Conservation (phyloP, 1,140 invertebrate species). For the Brachionus asplanchnoidis region DNA sequence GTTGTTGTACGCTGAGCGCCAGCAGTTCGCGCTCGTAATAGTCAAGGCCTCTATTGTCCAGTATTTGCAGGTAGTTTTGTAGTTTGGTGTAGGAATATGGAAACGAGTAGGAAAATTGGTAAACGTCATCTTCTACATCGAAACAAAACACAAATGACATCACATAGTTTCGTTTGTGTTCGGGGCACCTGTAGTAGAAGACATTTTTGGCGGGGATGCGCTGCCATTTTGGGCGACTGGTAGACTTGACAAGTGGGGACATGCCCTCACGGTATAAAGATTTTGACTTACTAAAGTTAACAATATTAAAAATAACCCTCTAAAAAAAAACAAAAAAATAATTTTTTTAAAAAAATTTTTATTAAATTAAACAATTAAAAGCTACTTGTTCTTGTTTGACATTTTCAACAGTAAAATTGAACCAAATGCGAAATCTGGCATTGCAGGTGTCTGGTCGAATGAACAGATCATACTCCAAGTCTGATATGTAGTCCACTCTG, state of each 20-base stretch:
- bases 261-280: conserved; percentile 82
- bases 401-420: conserved; percentile 96
- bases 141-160: conserved; percentile 89
- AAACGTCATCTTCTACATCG: conserved; percentile 81
- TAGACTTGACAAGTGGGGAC: conserved; percentile 86
- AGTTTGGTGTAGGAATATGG: conserved; percentile 88
- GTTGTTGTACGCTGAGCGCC: conserved; percentile 73
- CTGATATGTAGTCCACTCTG: conserved; percentile 82
- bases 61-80: conserved; percentile 73
- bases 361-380: too few relatives aligned
- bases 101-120: conserved; percentile 84
- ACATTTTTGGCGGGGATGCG: conserved; percentile 76
- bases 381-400: conserved; percentile 78
- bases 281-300: conserved; percentile 86
- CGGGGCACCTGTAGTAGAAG: conserved; percentile 83
- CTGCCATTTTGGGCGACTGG: conserved; percentile 81
- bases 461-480: conserved; percentile 92
- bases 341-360: background rate
- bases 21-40: conserved; percentile 68
- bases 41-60: conserved; percentile 65
- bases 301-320: conserved; percentile 92
- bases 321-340: conserved; percentile 63
- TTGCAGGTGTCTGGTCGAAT: conserved; percentile 92
- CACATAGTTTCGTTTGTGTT: conserved; percentile 84
- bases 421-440: conserved; percentile 86